phyloP scores from a whole-genome alignment of 2,888 invertebrate genomes.

The Latrodectus hesperus region DNA sequence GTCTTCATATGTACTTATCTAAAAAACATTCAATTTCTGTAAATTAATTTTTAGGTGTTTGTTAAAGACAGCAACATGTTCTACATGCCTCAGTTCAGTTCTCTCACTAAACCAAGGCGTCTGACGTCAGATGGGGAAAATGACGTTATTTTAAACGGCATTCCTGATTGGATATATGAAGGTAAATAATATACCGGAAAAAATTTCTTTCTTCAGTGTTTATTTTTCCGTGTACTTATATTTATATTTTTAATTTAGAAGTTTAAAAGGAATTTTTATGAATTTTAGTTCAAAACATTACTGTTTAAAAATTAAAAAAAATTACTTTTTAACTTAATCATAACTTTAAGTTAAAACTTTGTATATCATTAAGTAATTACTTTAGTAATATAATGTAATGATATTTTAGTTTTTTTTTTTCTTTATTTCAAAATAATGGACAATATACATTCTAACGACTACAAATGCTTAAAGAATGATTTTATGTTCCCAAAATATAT shows the following conservation, averaged over 20 bases:
- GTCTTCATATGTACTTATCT: background rate
- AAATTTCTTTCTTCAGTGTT: background rate
- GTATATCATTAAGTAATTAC: too few relatives aligned
- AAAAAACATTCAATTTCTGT: background rate
- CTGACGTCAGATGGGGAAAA: slow-evolving; percentile 86
- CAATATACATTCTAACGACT: too few relatives aligned
- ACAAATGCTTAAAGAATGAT: too few relatives aligned
- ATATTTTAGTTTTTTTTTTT: too few relatives aligned
- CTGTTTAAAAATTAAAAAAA: too few relatives aligned
- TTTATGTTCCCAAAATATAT: too few relatives aligned
- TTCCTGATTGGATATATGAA: slow-evolving; percentile 98
- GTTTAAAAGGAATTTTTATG: background rate
- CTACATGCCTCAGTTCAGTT: slow-evolving; percentile 85
- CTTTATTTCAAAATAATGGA: too few relatives aligned
- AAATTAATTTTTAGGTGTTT: slow-evolving; percentile 73
- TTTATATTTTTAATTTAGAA: background rate
- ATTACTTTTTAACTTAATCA: too few relatives aligned
- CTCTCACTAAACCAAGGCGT: slow-evolving; percentile 80
- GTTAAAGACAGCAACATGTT: slow-evolving; percentile 85
- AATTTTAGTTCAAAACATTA: background rate
- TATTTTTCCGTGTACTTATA: background rate
- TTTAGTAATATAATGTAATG: too few relatives aligned
- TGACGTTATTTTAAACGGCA: slow-evolving; percentile 89
- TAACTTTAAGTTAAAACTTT: too few relatives aligned
- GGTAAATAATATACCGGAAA: slow-evolving; percentile 78